Conservation (phyloP, 2,113 vertebrate species). For the Columbina picui region DNA sequence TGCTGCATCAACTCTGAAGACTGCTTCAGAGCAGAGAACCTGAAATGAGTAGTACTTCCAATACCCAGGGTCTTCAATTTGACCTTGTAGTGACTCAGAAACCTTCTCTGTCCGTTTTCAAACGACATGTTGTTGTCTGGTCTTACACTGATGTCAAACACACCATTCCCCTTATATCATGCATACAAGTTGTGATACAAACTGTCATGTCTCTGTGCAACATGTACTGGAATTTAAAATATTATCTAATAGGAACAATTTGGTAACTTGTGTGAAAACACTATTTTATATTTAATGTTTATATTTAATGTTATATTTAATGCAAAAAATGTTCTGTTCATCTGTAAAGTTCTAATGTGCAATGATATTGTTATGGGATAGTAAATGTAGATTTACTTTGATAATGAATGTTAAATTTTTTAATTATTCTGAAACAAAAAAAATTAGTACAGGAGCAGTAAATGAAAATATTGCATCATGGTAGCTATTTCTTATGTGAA, state of each 20-base stretch:
- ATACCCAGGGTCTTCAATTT: background rate
- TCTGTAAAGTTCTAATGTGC: constrained; percentile 42
- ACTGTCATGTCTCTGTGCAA: background rate
- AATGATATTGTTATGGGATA: constrained; percentile 34
- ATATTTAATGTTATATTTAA: background rate
- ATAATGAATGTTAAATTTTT: constrained; percentile 40
- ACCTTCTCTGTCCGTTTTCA: background rate
- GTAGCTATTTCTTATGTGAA: background rate
- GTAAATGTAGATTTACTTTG: constrained; percentile 51
- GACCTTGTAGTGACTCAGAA: background rate
- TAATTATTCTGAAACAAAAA: constrained; percentile 47
- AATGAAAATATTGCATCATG: background rate
- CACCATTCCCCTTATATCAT: background rate
- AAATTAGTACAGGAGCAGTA: background rate
- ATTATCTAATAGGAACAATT: background rate
- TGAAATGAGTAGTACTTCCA: background rate
- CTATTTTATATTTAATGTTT: background rate
- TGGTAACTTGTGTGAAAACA: background rate
- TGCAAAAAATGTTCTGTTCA: constrained; percentile 9
- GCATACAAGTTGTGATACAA: background rate
- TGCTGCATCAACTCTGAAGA: background rate
- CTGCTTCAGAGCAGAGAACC: background rate
- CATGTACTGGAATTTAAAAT: background rate
- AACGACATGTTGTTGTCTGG: background rate
- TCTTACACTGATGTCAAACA: background rate